phyloP scores from a whole-genome alignment of 2,888 invertebrate species.

The Anaspis maculata region DNA sequence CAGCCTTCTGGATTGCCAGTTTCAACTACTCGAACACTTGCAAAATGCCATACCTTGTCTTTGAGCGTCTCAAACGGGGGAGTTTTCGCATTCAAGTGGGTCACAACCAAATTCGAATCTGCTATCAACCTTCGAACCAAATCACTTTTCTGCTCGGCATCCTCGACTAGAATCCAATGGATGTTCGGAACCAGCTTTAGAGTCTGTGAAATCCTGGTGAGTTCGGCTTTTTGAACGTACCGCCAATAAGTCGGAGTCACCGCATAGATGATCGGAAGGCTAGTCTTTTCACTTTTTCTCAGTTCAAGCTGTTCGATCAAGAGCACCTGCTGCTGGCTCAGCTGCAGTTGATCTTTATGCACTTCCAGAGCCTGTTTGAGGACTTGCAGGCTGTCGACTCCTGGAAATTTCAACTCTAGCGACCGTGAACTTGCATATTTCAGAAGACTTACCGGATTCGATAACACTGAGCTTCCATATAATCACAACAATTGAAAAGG shows the following conservation, averaged over 20 bases:
- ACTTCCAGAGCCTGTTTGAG: slow-evolving; percentile 29
- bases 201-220: slow-evolving; percentile 84
- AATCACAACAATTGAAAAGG: slow-evolving; percentile 26
- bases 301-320: slow-evolving; percentile 31
- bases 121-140: slow-evolving; percentile 65
- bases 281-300: slow-evolving; percentile 15
- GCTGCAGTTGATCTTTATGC: slow-evolving; percentile 34
- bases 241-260: slow-evolving; percentile 88
- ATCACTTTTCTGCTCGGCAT: slow-evolving; percentile 60
- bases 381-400: slow-evolving; percentile 29
- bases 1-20: no score
- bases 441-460: slow-evolving; percentile 22
- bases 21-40: no score
- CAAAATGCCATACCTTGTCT: no score
- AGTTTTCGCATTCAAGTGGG: slow-evolving; percentile 59
- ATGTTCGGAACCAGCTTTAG: slow-evolving; percentile 79
- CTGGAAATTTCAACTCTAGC: slow-evolving; percentile 23
- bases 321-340: slow-evolving; percentile 33
- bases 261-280: slow-evolving; percentile 68
- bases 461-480: slow-evolving; percentile 27
- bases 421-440: no score
- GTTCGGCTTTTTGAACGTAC: slow-evolving; percentile 86
- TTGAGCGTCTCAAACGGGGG: slow-evolving; percentile 62
- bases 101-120: slow-evolving; percentile 50
- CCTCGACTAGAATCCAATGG: slow-evolving; percentile 92